These are phyloP conservation scores for Drosophila infuscata DNA, from an alignment of 2,888 invertebrate species.

Conservation along the genomic window DNA sequence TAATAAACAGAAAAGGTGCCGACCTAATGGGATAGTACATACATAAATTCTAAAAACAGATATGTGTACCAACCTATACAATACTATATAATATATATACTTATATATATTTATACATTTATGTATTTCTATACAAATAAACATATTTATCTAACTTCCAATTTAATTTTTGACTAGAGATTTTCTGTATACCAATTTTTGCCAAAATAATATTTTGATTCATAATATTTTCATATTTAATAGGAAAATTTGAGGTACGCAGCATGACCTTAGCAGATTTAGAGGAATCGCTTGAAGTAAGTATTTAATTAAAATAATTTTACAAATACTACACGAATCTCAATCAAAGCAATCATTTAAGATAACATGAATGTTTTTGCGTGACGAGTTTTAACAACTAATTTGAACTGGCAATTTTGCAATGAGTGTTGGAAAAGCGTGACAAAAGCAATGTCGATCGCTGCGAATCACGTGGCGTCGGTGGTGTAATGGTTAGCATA, in stretches of 20 bases:
- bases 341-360: neutral
- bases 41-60: too few relatives aligned
- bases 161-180: neutral
- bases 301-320: constrained; percentile 56
- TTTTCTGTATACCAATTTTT: neutral
- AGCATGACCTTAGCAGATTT: constrained; percentile 87
- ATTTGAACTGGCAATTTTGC: neutral
- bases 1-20: too few relatives aligned
- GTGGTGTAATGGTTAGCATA: constrained; percentile 86
- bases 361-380: neutral
- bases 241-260: constrained; percentile 87
- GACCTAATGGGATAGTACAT: too few relatives aligned
- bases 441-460: constrained; percentile 30
- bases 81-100: too few relatives aligned
- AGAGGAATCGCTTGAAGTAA: constrained; percentile 87
- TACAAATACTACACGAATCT: neutral
- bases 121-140: neutral
- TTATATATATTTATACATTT: neutral
- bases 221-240: constrained; percentile 10
- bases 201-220: too few relatives aligned
- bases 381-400: neutral
- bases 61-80: too few relatives aligned
- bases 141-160: neutral
- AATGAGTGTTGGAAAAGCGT: neutral
- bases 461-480: constrained; percentile 73